Percentiles rank a stretch among this genome's conserved stretches.
Conservation (phyloP, 1,140 invertebrate genomes). For the Schlechtendalia chinensis region DNA sequence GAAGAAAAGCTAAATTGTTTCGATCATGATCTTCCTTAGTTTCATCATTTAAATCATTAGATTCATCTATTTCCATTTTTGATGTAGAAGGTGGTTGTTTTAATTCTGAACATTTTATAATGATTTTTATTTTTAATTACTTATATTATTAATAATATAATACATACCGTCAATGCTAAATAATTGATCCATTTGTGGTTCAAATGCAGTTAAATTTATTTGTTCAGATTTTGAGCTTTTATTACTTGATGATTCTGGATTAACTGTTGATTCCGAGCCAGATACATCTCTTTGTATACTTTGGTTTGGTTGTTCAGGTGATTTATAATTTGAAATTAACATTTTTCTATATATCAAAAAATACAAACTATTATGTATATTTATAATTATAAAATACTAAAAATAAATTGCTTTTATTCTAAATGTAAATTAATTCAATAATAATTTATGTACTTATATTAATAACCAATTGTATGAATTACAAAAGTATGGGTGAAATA, state of each 20-base stretch:
- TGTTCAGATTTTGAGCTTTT: conserved; percentile 20
- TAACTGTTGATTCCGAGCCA: neutral
- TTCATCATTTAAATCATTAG: neutral
- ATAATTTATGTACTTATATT: neutral
- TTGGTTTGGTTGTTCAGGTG: neutral
- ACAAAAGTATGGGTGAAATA: too few relatives aligned
- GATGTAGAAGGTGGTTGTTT: neutral
- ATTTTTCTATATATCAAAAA: conserved; percentile 24
- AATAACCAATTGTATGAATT: too few relatives aligned
- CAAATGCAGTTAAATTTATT: conserved; percentile 2
- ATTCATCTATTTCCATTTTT: conserved; percentile 7
- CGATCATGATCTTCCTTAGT: neutral
- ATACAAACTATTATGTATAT: neutral
- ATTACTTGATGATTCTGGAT: conserved; percentile 8
- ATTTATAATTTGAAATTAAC: conserved; percentile 22
- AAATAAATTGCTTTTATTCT: neutral
- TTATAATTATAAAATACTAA: too few relatives aligned
- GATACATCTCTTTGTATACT: neutral
- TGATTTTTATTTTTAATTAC: neutral
- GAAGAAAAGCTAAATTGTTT: conserved; percentile 17
- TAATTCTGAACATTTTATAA: conserved; percentile 3
- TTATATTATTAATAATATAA: conserved; percentile 12
- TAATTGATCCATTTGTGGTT: conserved; percentile 26
- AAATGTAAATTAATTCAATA: neutral
- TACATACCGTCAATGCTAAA: conserved; percentile 31